Conservation (phyloP, 2,797 vertebrate species). For the Sphaeramia orbicularis region DNA sequence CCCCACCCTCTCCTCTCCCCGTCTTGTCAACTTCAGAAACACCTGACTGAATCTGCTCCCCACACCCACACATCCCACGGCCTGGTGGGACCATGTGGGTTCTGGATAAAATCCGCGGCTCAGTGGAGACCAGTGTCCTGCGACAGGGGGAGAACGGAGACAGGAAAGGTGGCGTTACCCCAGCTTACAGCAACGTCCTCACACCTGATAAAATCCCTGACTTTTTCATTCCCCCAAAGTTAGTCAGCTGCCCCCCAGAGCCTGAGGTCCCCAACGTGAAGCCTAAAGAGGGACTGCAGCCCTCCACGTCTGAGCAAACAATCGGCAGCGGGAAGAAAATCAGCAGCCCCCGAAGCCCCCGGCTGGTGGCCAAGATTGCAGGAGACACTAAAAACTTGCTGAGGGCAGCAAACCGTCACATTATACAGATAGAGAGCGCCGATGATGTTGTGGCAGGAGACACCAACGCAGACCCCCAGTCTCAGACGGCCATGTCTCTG, state of each 20-base stretch:
- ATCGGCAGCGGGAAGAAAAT: conserved; percentile 83
- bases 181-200: conserved; percentile 94
- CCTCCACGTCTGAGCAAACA: conserved; percentile 88
- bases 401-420: conserved; percentile 90
- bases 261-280: conserved; percentile 68
- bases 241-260: conserved; percentile 87
- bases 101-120: conserved; percentile 93
- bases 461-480: conserved; percentile 91
- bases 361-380: conserved; percentile 86
- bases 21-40: conserved; percentile 76
- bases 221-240: conserved; percentile 97
- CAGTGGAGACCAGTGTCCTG: conserved; percentile 87
- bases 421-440: conserved; percentile 96
- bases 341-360: conserved; percentile 92
- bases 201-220: conserved; percentile 98
- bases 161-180: conserved; percentile 74
- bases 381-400: conserved; percentile 90
- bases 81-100: conserved; percentile 91
- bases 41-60: conserved; percentile 53
- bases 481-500: conserved; percentile 93
- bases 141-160: conserved; percentile 85
- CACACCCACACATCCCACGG: conserved; percentile 44
- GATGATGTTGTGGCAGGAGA: conserved; percentile 89
- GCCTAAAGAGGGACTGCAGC: conserved; percentile 78
- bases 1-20: conserved; percentile 16